Base-by-base conservation (phyloP, 2,113 vertebrate species). In the Hemiscyllium ocellatum region DNA sequence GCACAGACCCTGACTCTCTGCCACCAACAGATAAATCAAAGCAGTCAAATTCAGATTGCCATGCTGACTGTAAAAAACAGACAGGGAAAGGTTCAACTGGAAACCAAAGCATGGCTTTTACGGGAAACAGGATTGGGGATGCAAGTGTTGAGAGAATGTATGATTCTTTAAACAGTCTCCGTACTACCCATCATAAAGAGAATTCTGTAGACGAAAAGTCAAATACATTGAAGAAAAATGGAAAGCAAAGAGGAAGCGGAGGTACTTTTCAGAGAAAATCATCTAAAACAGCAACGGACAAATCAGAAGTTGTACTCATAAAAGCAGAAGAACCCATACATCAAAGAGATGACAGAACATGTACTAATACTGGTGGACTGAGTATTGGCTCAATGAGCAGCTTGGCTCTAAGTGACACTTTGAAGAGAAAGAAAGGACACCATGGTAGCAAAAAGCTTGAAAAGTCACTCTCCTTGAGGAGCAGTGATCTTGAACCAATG, bases 231-330 rank as follows among this genome's bases (percentile, higher is more conserved):
- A 97, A 96, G 69, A 96, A 97, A 91, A 96, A 96, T 12, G 96
- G 96, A 66, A 97, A 97, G 66, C 42, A n/a, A 95, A 97, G 96
- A 96, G 97, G 97, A 50, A 97, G 97, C 0, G 89, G 56, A 12
- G 56, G 96, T 78, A 97, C 96, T 72, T 97, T 97, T 2, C 97
- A 97, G 66, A 97, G 97, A 50, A 98, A 97, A 0, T 97, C 97
- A 69, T 98, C 96, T 96, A 98, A 97, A 96, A 96, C 96, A 4
- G 96, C 72, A 80, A 5, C 78, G 24, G 76, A 86, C 42, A 95
- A 95, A 42, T 65, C 95, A 37, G 72, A 72, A 24, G 72, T 50
- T 5, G 29, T 8, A 37, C 96, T 96, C 0, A 2, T 0, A 6
- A 95, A 78, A 95, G 66, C 17, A 1, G 97, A 97, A 91, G 96